Base-by-base conservation (phyloP, 2,888 invertebrate genomes). In the Coecobrya sp. region DNA sequence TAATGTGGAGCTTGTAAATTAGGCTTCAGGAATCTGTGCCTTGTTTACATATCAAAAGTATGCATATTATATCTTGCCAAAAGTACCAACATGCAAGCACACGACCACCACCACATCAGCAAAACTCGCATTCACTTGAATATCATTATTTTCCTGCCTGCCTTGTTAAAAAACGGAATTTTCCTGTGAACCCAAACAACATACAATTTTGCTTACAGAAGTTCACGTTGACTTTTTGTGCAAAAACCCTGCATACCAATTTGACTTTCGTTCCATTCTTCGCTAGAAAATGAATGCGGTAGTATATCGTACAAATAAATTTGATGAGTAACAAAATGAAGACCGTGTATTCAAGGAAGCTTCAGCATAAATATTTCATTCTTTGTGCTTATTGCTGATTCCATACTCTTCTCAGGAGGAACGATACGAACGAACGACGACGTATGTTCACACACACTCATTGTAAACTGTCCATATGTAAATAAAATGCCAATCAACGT, bases 401-500 rank as follows among this genome's bases (percentile, higher is more conserved):
- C 36, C 36, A 36, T 36, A 4, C 36, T 36, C 10, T 16, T 55
- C n/a, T 59, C 59, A 19, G 59, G 1, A 59, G 7, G 62, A n/a
- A n/a, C n/a, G n/a, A n/a, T n/a, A n/a, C n/a, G n/a, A n/a, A 11
- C 22, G 62, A 62, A 62, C n/a, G 70, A 70, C 70, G 36, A 70
- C 79, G n/a, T 85, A 27, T 49, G 27, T 68, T 85, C 42, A 19
- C 68, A 68, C 68, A 68, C 68, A 45, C 62, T 25, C 19, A 85
- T 45, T 85, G 45, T 65, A 68, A 45, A 25, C 42, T 68, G 85
- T 85, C 65, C 68, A 85, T 68, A 85, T 85, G 85, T 85, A 85
- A 85, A 85, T 85, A 85, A 45, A 68, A 8, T 85, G 85, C 85
- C 85, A 85, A 85, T 85, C 85, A 85, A 85, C 68, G 85, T 85